Conservation (phyloP, 2,888 invertebrate genomes). For the Drosophila nr. perissopoda region DNA sequence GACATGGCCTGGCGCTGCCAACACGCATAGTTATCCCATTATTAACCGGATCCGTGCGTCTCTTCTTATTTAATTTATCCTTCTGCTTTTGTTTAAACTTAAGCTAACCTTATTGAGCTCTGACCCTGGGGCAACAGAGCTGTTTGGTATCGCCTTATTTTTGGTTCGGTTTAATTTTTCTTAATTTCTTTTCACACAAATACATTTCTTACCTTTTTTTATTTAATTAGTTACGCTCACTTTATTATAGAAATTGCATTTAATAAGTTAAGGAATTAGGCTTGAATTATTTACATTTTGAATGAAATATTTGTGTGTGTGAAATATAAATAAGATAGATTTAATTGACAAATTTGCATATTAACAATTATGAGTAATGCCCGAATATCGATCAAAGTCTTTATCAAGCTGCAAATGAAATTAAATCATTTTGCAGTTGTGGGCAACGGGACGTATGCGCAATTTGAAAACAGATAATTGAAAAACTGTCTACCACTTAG, state of each 20-base stretch:
- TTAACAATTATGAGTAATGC: neutral
- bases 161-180: neutral
- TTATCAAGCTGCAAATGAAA: slow-evolving; percentile 6
- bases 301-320: neutral
- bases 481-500: slow-evolving; percentile 21
- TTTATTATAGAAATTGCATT: neutral
- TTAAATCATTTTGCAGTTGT: neutral
- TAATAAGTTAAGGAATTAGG: neutral
- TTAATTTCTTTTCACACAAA: neutral
- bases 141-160: neutral
- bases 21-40: slow-evolving; percentile 17
- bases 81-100: neutral
- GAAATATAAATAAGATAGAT: neutral
- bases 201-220: neutral
- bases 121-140: too few species aligned
- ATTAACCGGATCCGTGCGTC: neutral
- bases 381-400: neutral
- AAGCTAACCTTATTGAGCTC: slow-evolving; percentile 3
- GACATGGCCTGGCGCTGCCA: slow-evolving; percentile 16
- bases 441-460: slow-evolving; percentile 35
- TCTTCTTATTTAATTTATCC: neutral
- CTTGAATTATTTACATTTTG: neutral
- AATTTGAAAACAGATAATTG: slow-evolving; percentile 44
- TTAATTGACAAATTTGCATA: neutral
- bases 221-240: neutral